Evolutionary conservation across 2,888 invertebrate species (phyloP).

Genomic region (Tiphia femorata): DNA sequence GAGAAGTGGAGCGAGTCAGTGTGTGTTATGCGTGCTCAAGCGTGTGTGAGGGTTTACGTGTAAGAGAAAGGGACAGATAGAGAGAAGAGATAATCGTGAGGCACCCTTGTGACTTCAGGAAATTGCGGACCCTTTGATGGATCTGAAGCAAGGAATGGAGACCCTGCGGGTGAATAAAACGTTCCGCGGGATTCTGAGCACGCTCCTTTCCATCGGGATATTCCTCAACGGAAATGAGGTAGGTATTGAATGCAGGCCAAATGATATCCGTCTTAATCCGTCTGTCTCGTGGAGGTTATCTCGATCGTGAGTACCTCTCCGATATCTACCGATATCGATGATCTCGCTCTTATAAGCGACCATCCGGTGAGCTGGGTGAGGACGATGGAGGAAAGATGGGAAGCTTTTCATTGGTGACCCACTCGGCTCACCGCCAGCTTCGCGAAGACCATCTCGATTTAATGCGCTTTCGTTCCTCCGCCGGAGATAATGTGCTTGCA

Average conservation of each 20-base stretch:
- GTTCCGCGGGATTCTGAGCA: conserved; percentile 94
- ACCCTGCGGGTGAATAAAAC: conserved; percentile 92
- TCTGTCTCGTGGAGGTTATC: conserved; percentile 10
- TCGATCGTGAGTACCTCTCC: conserved; percentile 7
- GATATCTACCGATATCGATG: conserved; percentile 29
- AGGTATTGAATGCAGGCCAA: conserved; percentile 60
- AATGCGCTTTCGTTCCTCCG: no score
- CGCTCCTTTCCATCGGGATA: conserved; percentile 94
- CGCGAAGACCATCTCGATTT: no score
- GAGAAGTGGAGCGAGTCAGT: no score
- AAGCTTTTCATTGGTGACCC: no score
- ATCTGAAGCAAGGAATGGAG: conserved; percentile 96
- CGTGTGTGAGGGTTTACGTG: no score
- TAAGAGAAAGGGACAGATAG: background rate
- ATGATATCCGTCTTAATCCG: conserved; percentile 63
- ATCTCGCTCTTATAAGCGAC: no score
- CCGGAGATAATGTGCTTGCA: no score
- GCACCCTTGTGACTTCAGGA: conserved; percentile 74
- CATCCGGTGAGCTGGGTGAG: no score
- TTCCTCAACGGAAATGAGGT: conserved; percentile 91
- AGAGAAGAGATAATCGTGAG: conserved; percentile 27
- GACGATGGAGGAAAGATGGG: no score
- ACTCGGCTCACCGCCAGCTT: no score
- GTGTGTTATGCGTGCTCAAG: no score
- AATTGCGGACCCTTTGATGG: conserved; percentile 98